phyloP scores from a whole-genome alignment of 1,140 invertebrate genomes.

The Apis mellifera region DNA sequence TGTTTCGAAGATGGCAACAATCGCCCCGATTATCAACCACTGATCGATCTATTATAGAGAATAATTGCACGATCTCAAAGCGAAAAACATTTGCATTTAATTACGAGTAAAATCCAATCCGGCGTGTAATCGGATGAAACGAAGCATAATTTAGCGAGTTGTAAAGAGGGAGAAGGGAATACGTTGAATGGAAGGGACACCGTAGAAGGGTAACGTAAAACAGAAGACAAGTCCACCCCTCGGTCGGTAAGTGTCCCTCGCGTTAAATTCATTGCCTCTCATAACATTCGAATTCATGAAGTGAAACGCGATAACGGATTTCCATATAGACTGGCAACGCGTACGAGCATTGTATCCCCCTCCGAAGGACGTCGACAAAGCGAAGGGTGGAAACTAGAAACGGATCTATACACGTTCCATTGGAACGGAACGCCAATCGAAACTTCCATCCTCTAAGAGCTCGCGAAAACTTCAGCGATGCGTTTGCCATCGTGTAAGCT shows the following conservation, averaged over 20 bases:
- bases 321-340: constrained; percentile 31
- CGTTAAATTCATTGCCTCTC: constrained; percentile 40
- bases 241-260: neutral
- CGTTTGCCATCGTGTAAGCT: neutral
- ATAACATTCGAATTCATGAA: constrained; percentile 40
- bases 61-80: neutral
- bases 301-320: constrained; percentile 54
- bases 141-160: neutral
- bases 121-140: neutral
- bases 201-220: neutral
- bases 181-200: neutral
- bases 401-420: constrained; percentile 11
- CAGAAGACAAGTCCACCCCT: neutral
- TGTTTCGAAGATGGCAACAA: too few species aligned
- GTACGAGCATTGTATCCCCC: neutral
- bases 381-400: constrained; percentile 14
- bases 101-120: neutral
- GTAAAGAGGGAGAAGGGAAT: neutral
- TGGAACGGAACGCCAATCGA: neutral
- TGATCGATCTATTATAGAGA: too few species aligned
- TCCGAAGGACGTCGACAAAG: constrained; percentile 4
- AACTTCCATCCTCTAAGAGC: neutral
- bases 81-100: too few species aligned
- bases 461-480: neutral
- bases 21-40: too few species aligned